Conservation (phyloP, 1,140 invertebrate species). For the Palaemon carinicauda region DNA sequence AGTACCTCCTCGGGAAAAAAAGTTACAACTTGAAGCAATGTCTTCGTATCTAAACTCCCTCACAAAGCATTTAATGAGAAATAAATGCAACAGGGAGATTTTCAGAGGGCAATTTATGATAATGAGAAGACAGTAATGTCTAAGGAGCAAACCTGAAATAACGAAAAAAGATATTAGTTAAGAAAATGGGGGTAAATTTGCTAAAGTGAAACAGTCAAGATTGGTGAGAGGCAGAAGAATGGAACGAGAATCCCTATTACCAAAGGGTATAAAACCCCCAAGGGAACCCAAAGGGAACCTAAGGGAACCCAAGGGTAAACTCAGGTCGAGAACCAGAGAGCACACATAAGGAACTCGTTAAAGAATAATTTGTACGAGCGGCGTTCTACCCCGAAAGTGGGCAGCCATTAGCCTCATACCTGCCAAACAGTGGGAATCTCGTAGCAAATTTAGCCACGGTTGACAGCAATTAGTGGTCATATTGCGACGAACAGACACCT, state of each 20-base stretch:
- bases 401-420: background rate
- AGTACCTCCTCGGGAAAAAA: no score
- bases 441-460: background rate
- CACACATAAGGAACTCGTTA: slow-evolving; percentile 21
- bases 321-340: background rate
- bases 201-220: no score
- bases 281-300: no score
- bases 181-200: background rate
- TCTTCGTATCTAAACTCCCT: no score
- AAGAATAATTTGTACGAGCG: slow-evolving; percentile 21
- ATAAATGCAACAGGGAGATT: no score
- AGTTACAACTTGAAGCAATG: no score
- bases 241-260: background rate
- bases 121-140: no score
- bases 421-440: background rate
- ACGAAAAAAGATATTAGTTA: background rate
- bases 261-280: no score
- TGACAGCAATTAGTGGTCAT: background rate
- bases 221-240: background rate
- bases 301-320: no score
- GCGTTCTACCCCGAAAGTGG: background rate
- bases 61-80: no score
- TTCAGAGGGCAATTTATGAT: no score
- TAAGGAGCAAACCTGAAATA: background rate
- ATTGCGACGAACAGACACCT: background rate